phyloP scores from a whole-genome alignment of 2,797 vertebrate genomes.

The Allobates femoralis region DNA sequence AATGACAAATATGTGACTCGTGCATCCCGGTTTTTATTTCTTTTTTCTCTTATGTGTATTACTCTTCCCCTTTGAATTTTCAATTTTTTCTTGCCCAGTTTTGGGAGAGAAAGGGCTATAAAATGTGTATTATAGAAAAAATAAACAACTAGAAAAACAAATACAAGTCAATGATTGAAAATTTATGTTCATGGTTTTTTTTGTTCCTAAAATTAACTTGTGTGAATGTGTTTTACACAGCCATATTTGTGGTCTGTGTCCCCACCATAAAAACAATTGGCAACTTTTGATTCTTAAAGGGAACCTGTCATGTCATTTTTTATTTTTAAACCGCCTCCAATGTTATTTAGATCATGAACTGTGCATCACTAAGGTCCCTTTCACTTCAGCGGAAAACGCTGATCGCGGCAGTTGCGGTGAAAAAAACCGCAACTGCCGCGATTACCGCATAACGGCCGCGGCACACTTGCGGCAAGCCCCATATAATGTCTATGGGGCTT shows the following conservation, averaged over 20 bases:
- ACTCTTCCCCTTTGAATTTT: neutral
- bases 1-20: neutral
- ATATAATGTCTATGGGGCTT: too few relatives aligned
- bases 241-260: neutral
- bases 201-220: neutral
- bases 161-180: constrained; percentile 3
- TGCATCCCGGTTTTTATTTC: neutral
- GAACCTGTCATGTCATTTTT: too few relatives aligned
- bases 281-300: too few relatives aligned
- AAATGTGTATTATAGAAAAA: neutral
- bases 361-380: too few relatives aligned
- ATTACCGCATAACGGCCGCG: too few relatives aligned
- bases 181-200: constrained; percentile 27
- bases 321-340: too few relatives aligned
- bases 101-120: neutral
- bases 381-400: too few relatives aligned
- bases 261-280: neutral
- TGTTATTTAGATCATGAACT: too few relatives aligned
- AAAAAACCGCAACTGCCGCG: too few relatives aligned
- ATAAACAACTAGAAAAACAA: neutral
- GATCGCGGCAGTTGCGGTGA: too few relatives aligned
- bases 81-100: neutral
- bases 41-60: neutral
- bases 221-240: neutral
- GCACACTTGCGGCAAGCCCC: too few relatives aligned